phyloP scores from a whole-genome alignment of 2,113 vertebrate species.

The Micronycteris hirsuta region DNA sequence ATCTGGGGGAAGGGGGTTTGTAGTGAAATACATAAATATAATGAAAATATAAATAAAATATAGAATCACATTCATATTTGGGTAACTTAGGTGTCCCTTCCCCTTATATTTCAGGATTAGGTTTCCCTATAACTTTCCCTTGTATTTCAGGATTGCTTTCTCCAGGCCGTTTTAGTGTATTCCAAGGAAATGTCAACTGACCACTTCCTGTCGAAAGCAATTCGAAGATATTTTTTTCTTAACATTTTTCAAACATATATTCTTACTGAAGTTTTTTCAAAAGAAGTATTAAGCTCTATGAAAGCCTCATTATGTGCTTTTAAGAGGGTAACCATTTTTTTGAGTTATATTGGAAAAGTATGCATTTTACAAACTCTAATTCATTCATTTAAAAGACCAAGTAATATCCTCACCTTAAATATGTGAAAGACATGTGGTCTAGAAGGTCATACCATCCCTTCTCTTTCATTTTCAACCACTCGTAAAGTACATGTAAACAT shows the following conservation, averaged over 20 bases:
- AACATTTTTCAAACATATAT: constrained; percentile 13
- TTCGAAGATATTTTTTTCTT: neutral
- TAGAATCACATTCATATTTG: neutral
- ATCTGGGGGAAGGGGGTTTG: neutral
- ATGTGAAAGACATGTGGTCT: neutral
- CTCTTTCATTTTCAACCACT: neutral
- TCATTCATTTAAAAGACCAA: neutral
- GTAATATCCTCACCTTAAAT: neutral
- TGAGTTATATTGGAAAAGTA: neutral
- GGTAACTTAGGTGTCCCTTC: neutral
- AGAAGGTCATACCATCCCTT: neutral
- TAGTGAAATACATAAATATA: neutral
- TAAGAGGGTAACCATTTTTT: neutral
- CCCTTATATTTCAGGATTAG: neutral
- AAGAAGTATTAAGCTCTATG: neutral
- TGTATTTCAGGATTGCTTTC: neutral
- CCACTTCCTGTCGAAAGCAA: neutral
- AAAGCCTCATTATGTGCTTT: neutral
- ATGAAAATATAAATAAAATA: neutral
- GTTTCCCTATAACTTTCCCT: neutral
- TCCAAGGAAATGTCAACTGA: neutral
- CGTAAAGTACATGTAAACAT: neutral
- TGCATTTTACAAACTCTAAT: neutral
- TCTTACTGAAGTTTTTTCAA: neutral
- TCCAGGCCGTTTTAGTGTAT: neutral